Conservation (phyloP, 2,113 vertebrate species). For the Cyanistes caeruleus region DNA sequence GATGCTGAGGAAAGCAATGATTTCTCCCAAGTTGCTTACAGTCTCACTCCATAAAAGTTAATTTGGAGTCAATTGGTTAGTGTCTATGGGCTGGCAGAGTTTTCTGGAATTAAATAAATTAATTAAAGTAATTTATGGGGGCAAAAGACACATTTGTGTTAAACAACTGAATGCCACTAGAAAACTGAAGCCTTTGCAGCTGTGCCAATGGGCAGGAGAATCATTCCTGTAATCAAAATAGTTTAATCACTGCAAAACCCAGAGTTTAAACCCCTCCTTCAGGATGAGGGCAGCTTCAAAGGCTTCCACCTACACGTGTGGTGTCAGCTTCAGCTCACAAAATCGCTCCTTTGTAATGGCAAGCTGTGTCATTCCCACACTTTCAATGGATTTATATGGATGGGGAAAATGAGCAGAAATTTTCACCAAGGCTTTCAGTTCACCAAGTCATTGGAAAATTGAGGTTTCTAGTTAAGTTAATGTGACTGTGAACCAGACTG, state of each 20-base stretch:
- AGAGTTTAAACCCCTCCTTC: background rate
- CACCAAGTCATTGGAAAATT: background rate
- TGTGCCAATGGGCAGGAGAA: background rate
- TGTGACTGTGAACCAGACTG: background rate
- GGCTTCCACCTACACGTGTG: accelerated
- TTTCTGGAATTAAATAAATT: background rate
- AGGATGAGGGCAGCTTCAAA: background rate
- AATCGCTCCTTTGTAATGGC: background rate
- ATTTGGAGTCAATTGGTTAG: background rate
- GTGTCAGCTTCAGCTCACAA: background rate
- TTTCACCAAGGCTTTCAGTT: background rate
- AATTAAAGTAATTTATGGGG: background rate
- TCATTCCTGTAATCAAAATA: background rate
- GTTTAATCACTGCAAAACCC: background rate
- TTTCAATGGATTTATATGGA: background rate
- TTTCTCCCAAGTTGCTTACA: background rate
- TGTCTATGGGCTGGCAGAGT: background rate
- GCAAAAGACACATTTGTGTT: background rate
- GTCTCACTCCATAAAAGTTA: background rate
- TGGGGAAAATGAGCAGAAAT: background rate
- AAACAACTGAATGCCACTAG: background rate
- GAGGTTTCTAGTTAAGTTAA: background rate
- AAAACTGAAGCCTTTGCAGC: background rate
- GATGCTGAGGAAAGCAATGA: background rate
- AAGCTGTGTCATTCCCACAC: background rate